These are phyloP conservation scores for Tubulanus polymorphus DNA, from an alignment of 2,888 invertebrate genomes.

Conservation along the genomic window DNA sequence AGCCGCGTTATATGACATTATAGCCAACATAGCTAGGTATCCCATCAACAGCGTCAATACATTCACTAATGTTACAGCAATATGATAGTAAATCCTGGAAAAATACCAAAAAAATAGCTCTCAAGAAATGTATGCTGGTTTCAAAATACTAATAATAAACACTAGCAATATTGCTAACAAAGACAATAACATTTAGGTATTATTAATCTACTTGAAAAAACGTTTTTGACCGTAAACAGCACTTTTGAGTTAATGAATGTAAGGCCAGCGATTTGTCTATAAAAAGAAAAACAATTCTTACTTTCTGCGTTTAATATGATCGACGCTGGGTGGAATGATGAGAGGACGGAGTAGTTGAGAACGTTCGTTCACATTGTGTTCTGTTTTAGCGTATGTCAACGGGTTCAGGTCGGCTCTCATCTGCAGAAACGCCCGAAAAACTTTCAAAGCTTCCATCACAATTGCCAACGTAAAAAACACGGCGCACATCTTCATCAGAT, in stretches of 20 bases:
- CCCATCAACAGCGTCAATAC: constrained; percentile 27
- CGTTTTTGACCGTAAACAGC: not conserved
- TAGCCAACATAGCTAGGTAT: constrained; percentile 38
- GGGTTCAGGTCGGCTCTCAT: constrained; percentile 27
- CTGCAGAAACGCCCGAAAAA: constrained; percentile 24
- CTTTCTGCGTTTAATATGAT: constrained; percentile 27
- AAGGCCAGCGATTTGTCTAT: not conserved
- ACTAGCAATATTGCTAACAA: no score
- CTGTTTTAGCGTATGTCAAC: constrained; percentile 26
- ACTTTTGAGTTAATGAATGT: not conserved
- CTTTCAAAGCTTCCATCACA: constrained; percentile 28
- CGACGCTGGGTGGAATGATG: constrained; percentile 27
- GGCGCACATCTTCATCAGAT: not conserved
- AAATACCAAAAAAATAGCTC: not conserved
- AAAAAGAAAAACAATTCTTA: constrained; percentile 6
- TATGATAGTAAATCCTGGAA: constrained; percentile 31
- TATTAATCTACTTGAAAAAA: not conserved
- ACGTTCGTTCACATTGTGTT: constrained; percentile 19
- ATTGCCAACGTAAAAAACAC: constrained; percentile 17
- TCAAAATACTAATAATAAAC: not conserved
- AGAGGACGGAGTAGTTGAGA: constrained; percentile 27
- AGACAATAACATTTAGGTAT: not conserved
- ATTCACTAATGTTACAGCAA: constrained; percentile 26
- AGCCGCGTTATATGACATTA: constrained; percentile 41
- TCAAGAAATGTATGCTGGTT: no score